These are phyloP conservation scores for Clarias batrachus DNA, from an alignment of 2,113 vertebrate species.

Conservation along the genomic window DNA sequence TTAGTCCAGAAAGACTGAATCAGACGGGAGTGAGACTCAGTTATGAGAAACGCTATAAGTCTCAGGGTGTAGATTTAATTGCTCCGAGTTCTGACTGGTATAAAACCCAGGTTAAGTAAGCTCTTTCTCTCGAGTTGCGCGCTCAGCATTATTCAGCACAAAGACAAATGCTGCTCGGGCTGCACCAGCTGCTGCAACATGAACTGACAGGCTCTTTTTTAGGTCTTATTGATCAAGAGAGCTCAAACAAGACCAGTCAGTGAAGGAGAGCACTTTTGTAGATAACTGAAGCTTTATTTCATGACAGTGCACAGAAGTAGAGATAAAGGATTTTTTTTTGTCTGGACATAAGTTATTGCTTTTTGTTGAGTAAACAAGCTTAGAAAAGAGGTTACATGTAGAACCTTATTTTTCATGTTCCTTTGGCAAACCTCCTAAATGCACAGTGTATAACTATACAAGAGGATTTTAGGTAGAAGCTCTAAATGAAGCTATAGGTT, in stretches of 20 bases:
- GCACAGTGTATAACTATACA: background rate
- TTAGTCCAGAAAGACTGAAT: background rate
- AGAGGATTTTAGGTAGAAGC: background rate
- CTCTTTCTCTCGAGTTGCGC: background rate
- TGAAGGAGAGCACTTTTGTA: background rate
- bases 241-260: slow-evolving; percentile 17
- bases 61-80: background rate
- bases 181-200: slow-evolving; percentile 3
- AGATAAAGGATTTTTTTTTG: background rate
- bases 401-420: background rate
- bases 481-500: background rate
- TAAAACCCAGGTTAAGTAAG: background rate
- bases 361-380: background rate
- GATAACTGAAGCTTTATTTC: background rate
- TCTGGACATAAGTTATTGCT: background rate
- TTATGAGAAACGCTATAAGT: background rate
- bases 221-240: slow-evolving; percentile 17
- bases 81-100: slow-evolving; percentile 27
- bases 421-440: background rate
- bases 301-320: slow-evolving; percentile 1
- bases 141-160: slow-evolving; percentile 18
- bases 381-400: background rate
- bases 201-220: slow-evolving; percentile 14
- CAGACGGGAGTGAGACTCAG: background rate
- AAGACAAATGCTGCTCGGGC: background rate